Evolutionary conservation across 2,888 invertebrate species (phyloP), one percentile per base, ranked within the genome.

Genomic region (Vanessa cardui): DNA sequence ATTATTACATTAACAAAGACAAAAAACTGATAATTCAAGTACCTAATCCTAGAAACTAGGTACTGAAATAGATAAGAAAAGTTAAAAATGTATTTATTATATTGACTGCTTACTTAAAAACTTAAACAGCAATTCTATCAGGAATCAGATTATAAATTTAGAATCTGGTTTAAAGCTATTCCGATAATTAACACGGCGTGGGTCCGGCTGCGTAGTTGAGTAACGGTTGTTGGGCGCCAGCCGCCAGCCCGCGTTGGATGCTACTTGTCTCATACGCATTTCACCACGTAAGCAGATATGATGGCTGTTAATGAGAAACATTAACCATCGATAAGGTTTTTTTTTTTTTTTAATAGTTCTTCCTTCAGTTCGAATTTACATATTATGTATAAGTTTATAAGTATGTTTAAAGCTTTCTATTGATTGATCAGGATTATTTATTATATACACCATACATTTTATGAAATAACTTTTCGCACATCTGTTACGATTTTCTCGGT

Each of bases 401-500:
- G 12, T 39, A 12, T 9, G 39, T 12, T 12, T 4, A 39, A 39
- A 26, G 26, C 5, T 26, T 26, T 26, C 26, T 26, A 3, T 5
- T 26, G 5, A 26, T 26, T 16, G 31, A 54, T 21, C 16, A 16
- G 16, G 12, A 4, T 39, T 39, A 8, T 39, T 39, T 39, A 39
- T 39, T 39, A 4, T 12, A 39, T 12, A n/a, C n/a, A n/a, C 12
- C 12, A 39, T 12, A 39, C 12, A 39, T 12, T 39, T 4, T 12
- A 39, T 12, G 3, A 39, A 39, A 39, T 4, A 39, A 39, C 12
- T 39, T 39, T 39, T 39, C 4, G 12, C 39, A 39, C 12, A 39
- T 39, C 12, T 60, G 59, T 66, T 61, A 58, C 63, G 63, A 69
- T 72, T 83, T 84, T 84, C 80, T 77, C 80, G 31, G 31, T 26